Conservation (phyloP, 2,888 invertebrate species). For the Mongoloraphidia duomilia region DNA sequence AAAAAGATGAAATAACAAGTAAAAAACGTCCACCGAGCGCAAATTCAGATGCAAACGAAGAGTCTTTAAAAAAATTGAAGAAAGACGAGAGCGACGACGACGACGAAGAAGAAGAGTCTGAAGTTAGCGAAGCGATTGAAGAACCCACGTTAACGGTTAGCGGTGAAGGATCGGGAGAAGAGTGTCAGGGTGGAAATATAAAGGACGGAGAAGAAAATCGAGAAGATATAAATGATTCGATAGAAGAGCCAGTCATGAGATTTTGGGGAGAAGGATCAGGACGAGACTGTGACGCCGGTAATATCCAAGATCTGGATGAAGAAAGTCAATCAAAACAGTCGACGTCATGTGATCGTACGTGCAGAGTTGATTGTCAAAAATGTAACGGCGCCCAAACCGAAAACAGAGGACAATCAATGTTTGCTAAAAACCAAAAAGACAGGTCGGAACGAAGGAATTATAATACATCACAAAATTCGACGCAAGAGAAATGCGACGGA, state of each 20-base stretch:
- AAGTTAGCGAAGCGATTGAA: conserved; percentile 51
- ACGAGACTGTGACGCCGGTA: conserved; percentile 42
- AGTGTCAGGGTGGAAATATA: conserved; percentile 39
- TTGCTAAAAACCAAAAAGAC: background rate
- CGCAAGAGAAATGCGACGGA: conserved; percentile 11
- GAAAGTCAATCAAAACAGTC: background rate
- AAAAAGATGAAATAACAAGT: too few relatives aligned
- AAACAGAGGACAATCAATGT: conserved; percentile 6
- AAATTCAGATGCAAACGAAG: conserved; percentile 29
- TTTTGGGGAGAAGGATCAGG: conserved; percentile 57
- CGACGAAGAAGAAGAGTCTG: conserved; percentile 18
- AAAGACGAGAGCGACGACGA: conserved; percentile 20
- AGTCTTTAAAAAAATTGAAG: conserved; percentile 22
- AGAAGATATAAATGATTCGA: conserved; percentile 41
- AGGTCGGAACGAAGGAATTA: background rate
- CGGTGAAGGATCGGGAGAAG: conserved; percentile 54
- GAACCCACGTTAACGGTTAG: conserved; percentile 56
- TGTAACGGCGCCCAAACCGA: too few relatives aligned
- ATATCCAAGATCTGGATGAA: conserved; percentile 22
- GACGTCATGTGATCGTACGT: background rate
- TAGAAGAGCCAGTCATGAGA: conserved; percentile 58
- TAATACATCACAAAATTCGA: background rate
- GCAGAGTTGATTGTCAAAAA: too few relatives aligned
- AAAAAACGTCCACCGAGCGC: too few relatives aligned
- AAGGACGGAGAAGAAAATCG: conserved; percentile 34